Evolutionary conservation across 2,113 vertebrate species (phyloP).

Genomic region (Boulengeromyrus knoepffleri): DNA sequence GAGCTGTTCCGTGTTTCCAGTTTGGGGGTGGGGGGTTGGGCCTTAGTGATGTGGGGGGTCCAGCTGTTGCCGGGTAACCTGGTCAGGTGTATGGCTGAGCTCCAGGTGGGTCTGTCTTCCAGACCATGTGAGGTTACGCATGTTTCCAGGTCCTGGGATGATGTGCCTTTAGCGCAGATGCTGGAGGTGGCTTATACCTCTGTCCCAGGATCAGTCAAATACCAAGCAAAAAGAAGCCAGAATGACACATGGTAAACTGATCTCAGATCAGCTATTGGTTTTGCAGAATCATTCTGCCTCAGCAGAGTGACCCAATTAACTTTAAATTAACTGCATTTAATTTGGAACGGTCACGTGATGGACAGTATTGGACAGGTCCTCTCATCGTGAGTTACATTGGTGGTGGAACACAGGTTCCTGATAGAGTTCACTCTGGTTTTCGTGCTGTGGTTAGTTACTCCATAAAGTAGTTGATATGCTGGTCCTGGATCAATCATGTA

Average conservation of each 20-base stretch:
- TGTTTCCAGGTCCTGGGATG: neutral
- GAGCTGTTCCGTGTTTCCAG: neutral
- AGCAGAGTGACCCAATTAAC: neutral
- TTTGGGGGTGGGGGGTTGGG: neutral
- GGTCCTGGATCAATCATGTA: too few species aligned
- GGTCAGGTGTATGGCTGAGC: neutral
- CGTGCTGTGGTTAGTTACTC: neutral
- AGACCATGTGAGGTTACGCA: neutral
- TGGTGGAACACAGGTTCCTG: neutral
- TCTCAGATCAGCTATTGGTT: neutral
- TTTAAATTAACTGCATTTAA: neutral
- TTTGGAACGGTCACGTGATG: neutral
- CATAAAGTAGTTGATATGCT: neutral
- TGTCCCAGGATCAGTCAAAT: neutral
- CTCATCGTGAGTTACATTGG: neutral
- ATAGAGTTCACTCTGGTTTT: neutral
- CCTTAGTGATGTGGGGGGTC: neutral
- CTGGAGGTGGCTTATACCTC: neutral
- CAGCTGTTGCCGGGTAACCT: neutral
- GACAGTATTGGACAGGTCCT: neutral
- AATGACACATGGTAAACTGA: neutral
- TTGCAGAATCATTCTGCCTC: neutral
- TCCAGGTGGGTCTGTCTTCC: neutral
- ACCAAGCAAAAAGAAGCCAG: neutral
- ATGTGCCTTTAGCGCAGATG: neutral